Percentiles rank a stretch among this genome's conserved stretches.
phyloP scores from a whole-genome alignment of 2,113 vertebrate species.

The Paraplagusia blochii region DNA sequence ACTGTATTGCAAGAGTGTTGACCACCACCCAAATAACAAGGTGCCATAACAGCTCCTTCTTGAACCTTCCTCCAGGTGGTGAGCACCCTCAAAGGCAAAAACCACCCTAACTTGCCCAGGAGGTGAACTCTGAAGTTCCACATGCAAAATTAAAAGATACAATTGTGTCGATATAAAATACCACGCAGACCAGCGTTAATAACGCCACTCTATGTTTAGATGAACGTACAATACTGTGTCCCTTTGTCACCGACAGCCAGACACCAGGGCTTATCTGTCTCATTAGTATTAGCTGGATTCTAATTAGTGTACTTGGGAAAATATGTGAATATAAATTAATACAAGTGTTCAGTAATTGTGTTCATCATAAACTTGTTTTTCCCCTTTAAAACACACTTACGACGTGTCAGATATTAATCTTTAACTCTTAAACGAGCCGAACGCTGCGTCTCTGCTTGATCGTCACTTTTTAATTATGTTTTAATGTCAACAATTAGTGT shows the following conservation, averaged over 20 bases:
- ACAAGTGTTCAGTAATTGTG: conserved; percentile 13
- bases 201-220: too few relatives aligned
- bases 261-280: not conserved
- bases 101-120: too few relatives aligned
- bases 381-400: too few relatives aligned
- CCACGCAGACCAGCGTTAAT: too few relatives aligned
- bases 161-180: too few relatives aligned
- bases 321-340: conserved; percentile 17
- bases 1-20: too few relatives aligned
- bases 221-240: not conserved
- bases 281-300: conserved; percentile 4
- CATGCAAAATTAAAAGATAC: too few relatives aligned
- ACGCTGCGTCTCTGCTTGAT: conserved; percentile 64
- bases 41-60: too few relatives aligned
- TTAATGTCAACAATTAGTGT: conserved; percentile 81
- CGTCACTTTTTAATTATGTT: conserved; percentile 79
- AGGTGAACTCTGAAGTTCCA: too few relatives aligned
- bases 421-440: conserved; percentile 62
- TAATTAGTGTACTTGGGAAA: conserved; percentile 33
- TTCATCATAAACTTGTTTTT: conserved; percentile 57
- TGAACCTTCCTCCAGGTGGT: too few relatives aligned
- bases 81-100: too few relatives aligned
- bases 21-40: too few relatives aligned
- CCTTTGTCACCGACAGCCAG: not conserved
- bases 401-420: conserved; percentile 28